Evolutionary conservation across 2,888 invertebrate genomes (phyloP).

Genomic region (Muscina levida): DNA sequence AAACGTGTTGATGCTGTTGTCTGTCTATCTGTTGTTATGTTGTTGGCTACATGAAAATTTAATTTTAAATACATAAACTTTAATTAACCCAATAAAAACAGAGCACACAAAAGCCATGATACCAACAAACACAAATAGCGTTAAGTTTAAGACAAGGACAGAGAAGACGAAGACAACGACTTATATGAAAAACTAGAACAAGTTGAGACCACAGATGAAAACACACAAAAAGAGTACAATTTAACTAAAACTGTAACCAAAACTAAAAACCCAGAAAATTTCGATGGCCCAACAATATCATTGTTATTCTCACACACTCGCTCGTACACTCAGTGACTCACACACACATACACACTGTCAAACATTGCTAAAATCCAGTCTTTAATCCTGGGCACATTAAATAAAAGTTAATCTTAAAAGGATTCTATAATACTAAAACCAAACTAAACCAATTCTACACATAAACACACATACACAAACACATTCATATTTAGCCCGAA

Average conservation of each 20-base stretch:
- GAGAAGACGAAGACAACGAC: background rate
- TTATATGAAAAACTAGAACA: background rate
- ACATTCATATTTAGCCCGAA: background rate
- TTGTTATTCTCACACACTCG: no score
- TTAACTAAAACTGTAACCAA: background rate
- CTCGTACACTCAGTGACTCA: background rate
- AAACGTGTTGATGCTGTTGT: background rate
- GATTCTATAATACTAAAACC: conserved; percentile 44
- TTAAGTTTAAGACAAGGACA: background rate
- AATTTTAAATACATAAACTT: conserved; percentile 38
- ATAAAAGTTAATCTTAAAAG: conserved; percentile 64
- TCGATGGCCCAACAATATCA: no score
- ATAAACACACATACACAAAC: conserved; percentile 10
- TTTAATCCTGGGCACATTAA: conserved; percentile 61
- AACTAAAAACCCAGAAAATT: background rate
- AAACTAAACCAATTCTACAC: conserved; percentile 4
- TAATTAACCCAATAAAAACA: conserved; percentile 37
- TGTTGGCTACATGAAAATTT: conserved; percentile 23
- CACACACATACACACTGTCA: conserved; percentile 3
- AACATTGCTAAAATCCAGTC: conserved; percentile 45
- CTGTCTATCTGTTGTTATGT: conserved; percentile 2
- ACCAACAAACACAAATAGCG: background rate
- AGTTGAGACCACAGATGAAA: background rate
- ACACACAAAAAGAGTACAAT: background rate
- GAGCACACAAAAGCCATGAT: no score